Evolutionary conservation across 2,888 invertebrate genomes (phyloP).

Genomic region (Zygaena filipendulae): DNA sequence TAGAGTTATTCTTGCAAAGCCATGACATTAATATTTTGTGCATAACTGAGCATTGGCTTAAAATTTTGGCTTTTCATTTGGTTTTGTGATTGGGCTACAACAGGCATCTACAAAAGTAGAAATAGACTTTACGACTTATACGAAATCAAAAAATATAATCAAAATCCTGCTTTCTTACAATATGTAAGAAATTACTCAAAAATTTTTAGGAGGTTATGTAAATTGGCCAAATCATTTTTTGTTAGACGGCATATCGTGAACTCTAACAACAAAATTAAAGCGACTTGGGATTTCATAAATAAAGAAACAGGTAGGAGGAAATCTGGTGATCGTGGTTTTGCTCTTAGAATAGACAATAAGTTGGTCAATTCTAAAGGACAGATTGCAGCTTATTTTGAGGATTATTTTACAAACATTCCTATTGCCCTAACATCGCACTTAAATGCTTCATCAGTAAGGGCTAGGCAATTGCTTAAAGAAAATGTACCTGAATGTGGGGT

Average conservation of each 20-base stretch:
- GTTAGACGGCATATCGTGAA: background rate
- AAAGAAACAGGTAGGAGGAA: background rate
- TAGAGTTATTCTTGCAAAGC: background rate
- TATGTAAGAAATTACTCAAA: background rate
- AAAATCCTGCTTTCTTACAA: background rate
- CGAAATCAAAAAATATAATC: background rate
- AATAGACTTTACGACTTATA: background rate
- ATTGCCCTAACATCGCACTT: background rate
- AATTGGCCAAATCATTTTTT: background rate
- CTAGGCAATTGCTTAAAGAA: background rate
- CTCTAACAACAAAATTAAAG: background rate
- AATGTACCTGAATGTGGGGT: conserved; percentile 3
- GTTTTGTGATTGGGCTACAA: background rate
- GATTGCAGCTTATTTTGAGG: conserved; percentile 1
- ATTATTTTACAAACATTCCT: conserved; percentile 1
- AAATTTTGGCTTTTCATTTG: too few relatives aligned
- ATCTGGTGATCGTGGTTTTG: background rate
- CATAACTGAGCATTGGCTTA: background rate
- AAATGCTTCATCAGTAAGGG: background rate
- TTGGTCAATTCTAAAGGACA: background rate
- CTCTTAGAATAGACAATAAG: background rate
- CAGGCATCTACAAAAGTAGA: background rate
- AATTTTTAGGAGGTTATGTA: background rate
- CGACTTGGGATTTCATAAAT: too few relatives aligned
- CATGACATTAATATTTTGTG: background rate